These are phyloP conservation scores for Varanus salvator DNA, from an alignment of 2,113 vertebrate species.

Conservation along the genomic window DNA sequence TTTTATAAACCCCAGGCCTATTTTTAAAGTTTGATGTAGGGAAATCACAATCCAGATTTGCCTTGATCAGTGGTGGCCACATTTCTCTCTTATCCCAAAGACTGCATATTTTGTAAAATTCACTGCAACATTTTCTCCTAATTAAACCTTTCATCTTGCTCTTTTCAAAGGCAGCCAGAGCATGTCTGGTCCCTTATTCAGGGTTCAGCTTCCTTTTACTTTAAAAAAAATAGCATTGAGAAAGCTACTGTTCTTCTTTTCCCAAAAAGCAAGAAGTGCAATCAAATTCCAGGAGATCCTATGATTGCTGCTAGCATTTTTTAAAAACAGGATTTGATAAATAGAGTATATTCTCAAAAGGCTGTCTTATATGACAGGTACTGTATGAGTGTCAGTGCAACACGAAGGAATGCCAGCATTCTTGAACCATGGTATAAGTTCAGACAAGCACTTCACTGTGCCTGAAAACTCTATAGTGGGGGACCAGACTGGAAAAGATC, in stretches of 20 bases:
- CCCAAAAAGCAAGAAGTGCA: not conserved
- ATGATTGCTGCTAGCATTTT: not conserved
- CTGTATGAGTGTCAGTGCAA: not conserved
- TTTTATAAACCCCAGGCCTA: not conserved
- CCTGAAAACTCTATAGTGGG: not conserved
- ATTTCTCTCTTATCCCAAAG: not conserved
- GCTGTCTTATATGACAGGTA: not conserved
- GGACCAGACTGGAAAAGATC: not conserved
- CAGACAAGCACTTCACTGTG: not conserved
- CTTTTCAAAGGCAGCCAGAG: not conserved
- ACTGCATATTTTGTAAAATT: not conserved
- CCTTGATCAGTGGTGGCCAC: not conserved
- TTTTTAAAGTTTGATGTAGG: not conserved
- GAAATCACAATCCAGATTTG: not conserved
- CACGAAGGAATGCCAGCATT: not conserved
- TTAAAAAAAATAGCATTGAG: not conserved
- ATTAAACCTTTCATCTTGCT: not conserved
- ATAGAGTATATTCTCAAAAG: not conserved
- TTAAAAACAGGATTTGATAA: not conserved
- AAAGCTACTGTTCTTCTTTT: not conserved
- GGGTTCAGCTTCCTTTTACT: not conserved
- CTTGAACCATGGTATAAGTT: not conserved
- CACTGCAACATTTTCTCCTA: not conserved
- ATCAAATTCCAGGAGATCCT: not conserved
- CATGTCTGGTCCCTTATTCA: not conserved